Percentiles rank a stretch among this genome's conserved stretches.
Conservation (phyloP, 1,140 invertebrate species). For the Vanessa tameamea region DNA sequence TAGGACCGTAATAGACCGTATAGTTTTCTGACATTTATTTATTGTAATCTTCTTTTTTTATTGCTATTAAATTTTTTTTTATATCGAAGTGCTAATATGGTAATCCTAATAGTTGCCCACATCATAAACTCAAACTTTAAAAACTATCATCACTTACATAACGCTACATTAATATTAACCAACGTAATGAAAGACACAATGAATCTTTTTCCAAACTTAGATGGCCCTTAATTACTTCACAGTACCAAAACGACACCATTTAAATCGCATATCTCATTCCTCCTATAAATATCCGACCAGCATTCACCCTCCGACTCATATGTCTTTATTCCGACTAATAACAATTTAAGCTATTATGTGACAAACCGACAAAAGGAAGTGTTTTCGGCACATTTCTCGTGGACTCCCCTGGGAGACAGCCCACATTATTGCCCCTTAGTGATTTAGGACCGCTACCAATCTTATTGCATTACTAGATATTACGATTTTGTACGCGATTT, state of each 20-base stretch:
- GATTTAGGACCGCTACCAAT: conserved; percentile 55
- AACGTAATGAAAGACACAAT: conserved; percentile 4
- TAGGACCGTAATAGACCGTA: no score
- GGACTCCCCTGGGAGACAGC: conserved; percentile 49
- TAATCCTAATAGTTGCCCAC: no score
- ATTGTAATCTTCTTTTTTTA: no score
- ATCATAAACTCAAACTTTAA: no score
- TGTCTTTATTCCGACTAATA: conserved; percentile 78
- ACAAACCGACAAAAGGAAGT: conserved; percentile 67
- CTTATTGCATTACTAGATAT: conserved; percentile 14
- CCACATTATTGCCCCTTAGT: conserved; percentile 72
- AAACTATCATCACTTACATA: no score
- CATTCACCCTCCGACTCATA: conserved; percentile 57
- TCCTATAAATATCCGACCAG: conserved; percentile 62
- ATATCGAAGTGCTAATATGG: no score
- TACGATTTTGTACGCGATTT: neutral
- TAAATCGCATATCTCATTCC: conserved; percentile 69
- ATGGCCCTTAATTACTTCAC: conserved; percentile 31
- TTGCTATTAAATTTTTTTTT: no score
- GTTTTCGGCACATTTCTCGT: conserved; percentile 53
- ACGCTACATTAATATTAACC: no score
- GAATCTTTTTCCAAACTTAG: conserved; percentile 34
- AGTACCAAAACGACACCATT: conserved; percentile 60
- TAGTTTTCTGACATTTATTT: no score
- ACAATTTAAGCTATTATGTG: conserved; percentile 77